A percentile compares a stretch with the other conserved stretches of the same genome.
phyloP scores from a whole-genome alignment of 2,888 invertebrate species.

The Conistra vaccinii region DNA sequence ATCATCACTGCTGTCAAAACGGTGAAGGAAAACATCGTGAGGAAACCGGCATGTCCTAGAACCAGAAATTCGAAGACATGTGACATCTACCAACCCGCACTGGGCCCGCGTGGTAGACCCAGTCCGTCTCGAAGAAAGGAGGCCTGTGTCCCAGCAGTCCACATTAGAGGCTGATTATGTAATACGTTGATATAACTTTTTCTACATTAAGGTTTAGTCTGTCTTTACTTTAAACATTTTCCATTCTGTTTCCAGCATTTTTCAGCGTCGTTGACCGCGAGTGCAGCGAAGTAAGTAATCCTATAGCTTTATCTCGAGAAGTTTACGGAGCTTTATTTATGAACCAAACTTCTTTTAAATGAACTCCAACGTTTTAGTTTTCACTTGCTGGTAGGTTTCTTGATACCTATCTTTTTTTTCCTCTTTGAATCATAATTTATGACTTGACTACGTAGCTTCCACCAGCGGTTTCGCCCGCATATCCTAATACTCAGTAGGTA shows the following conservation, averaged over 20 bases:
- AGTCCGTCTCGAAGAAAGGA: too few species aligned
- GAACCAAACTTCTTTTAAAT: conserved; percentile 45
- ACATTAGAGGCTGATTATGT: too few species aligned
- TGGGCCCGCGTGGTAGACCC: too few species aligned
- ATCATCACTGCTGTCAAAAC: too few species aligned
- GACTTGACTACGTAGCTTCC: background rate
- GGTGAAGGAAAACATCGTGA: too few species aligned
- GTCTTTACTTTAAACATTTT: conserved; percentile 11
- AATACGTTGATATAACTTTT: background rate
- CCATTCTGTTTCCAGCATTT: conserved; percentile 15
- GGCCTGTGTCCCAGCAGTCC: too few species aligned
- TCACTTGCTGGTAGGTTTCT: background rate
- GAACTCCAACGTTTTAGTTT: conserved; percentile 21
- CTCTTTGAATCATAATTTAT: background rate
- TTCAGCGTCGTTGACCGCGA: conserved; percentile 24
- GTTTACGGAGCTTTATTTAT: conserved; percentile 35
- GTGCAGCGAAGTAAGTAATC: conserved; percentile 35
- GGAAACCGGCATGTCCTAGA: too few species aligned
- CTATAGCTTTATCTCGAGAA: conserved; percentile 27
- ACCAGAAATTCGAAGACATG: too few species aligned
- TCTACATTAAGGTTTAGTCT: background rate
- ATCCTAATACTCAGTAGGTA: too few species aligned
- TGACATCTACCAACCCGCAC: too few species aligned
- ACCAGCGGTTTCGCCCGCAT: background rate
- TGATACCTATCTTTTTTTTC: background rate